Evolutionary conservation across 2,888 invertebrate genomes (phyloP).

Genomic region (Keiferia lycopersicella): DNA sequence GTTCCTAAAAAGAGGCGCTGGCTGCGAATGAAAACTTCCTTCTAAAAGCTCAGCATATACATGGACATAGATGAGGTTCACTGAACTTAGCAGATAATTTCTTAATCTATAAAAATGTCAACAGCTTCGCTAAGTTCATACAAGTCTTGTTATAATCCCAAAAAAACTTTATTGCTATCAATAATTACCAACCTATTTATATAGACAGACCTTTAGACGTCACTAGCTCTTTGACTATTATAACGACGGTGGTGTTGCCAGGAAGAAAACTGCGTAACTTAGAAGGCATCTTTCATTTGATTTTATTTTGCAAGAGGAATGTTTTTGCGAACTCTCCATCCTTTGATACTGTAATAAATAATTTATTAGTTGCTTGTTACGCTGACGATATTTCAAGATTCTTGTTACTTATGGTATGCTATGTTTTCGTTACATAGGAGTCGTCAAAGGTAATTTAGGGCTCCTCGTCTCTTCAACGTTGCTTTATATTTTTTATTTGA

Average conservation of each 20-base stretch:
- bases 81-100: too few species aligned
- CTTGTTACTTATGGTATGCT: neutral
- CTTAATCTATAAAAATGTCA: too few species aligned
- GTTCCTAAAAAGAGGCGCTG: too few species aligned
- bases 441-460: neutral
- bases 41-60: too few species aligned
- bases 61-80: too few species aligned
- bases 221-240: conserved; percentile 33
- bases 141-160: too few species aligned
- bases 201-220: neutral
- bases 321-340: neutral
- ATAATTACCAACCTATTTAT: too few species aligned
- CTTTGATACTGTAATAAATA: conserved; percentile 9
- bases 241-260: conserved; percentile 30
- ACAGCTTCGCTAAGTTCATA: too few species aligned
- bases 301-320: conserved; percentile 8
- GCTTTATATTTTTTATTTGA: too few species aligned
- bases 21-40: too few species aligned
- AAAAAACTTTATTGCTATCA: too few species aligned
- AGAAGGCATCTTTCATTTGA: conserved; percentile 10
- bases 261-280: conserved; percentile 21
- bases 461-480: too few species aligned
- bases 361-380: conserved; percentile 8
- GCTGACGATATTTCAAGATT: neutral
- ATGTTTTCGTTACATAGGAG: conserved; percentile 1